Evolutionary conservation across 2,888 invertebrate species (phyloP).

Genomic region (Pseudeuparius sepicola): DNA sequence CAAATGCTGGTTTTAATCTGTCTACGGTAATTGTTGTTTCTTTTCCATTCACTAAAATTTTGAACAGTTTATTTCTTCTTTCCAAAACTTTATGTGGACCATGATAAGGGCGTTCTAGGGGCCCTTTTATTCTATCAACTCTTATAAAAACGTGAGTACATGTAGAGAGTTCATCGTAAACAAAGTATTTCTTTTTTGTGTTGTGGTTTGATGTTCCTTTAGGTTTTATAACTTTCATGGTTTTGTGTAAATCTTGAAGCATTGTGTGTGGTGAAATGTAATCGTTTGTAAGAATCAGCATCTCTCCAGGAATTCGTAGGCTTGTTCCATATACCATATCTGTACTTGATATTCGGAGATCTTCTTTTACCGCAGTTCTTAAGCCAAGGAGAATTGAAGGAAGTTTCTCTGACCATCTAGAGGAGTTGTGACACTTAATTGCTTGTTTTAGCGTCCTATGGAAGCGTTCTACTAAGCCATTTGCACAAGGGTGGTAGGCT

Average conservation of each 20-base stretch:
- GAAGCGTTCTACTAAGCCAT: slow-evolving; percentile 36
- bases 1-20: slow-evolving; percentile 24
- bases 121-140: slow-evolving; percentile 21
- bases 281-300: too few relatives aligned
- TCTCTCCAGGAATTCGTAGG: slow-evolving; percentile 28
- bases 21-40: slow-evolving; percentile 19
- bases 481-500: slow-evolving; percentile 32
- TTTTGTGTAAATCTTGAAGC: slow-evolving; percentile 9
- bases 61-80: slow-evolving; percentile 17
- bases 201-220: slow-evolving; percentile 11
- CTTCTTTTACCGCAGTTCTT: too few relatives aligned
- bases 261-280: too few relatives aligned
- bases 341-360: slow-evolving; percentile 27
- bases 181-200: slow-evolving; percentile 11
- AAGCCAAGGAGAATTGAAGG: too few relatives aligned
- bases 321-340: slow-evolving; percentile 30
- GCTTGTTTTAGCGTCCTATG: slow-evolving; percentile 37
- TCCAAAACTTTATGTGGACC: slow-evolving; percentile 20
- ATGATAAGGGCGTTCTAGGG: slow-evolving; percentile 23
- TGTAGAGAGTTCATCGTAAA: slow-evolving; percentile 13
- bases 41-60: slow-evolving; percentile 14
- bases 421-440: slow-evolving; percentile 25
- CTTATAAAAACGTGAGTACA: slow-evolving; percentile 24
- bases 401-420: slow-evolving; percentile 26
- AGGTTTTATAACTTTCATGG: slow-evolving; percentile 8